A percentile compares a stretch with the other conserved stretches of the same genome.
These are phyloP conservation scores for Stigmatopora nigra DNA, from an alignment of 2,113 vertebrate genomes.

Conservation along the genomic window DNA sequence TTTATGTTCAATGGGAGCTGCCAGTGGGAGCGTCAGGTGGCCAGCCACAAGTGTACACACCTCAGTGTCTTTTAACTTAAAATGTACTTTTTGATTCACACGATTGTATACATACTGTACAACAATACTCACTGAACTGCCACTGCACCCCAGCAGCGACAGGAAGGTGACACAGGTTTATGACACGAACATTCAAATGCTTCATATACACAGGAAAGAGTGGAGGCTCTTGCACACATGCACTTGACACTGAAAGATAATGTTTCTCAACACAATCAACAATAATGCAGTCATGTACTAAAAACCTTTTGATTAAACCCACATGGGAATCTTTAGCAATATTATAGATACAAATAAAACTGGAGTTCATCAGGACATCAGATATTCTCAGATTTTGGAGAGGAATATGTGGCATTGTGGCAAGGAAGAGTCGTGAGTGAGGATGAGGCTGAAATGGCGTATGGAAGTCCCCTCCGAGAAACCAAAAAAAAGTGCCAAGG, in stretches of 20 bases:
- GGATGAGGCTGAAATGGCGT: slow-evolving; percentile 38
- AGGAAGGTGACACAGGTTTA: slow-evolving; percentile 29
- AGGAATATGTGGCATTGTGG: slow-evolving; percentile 28
- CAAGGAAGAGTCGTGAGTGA: slow-evolving; percentile 27
- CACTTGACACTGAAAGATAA: slow-evolving; percentile 48
- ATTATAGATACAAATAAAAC: slow-evolving; percentile 49
- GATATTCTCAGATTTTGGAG: slow-evolving; percentile 29
- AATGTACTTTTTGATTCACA: slow-evolving; percentile 71
- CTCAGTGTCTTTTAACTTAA: slow-evolving; percentile 73
- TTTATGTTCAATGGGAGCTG: slow-evolving; percentile 30
- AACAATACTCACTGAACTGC: slow-evolving; percentile 65
- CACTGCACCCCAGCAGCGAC: slow-evolving; percentile 51
- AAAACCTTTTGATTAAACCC: slow-evolving; percentile 45
- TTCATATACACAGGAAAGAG: slow-evolving; percentile 44
- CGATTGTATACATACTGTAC: slow-evolving; percentile 74
- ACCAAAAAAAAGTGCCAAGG: slow-evolving; percentile 74
- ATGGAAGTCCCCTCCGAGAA: slow-evolving; percentile 35
- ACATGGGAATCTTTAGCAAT: slow-evolving; percentile 46
- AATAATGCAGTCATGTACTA: slow-evolving; percentile 50
- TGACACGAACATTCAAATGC: slow-evolving; percentile 70
- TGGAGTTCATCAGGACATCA: slow-evolving; percentile 20
- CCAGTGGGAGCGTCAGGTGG: slow-evolving; percentile 70
- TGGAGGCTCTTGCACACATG: slow-evolving; percentile 18
- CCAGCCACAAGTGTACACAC: slow-evolving; percentile 80
- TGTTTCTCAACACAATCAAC: slow-evolving; percentile 63